Evolutionary conservation across 2,888 invertebrate species (phyloP).

Genomic region (Chaetogeoica ovagalla): DNA sequence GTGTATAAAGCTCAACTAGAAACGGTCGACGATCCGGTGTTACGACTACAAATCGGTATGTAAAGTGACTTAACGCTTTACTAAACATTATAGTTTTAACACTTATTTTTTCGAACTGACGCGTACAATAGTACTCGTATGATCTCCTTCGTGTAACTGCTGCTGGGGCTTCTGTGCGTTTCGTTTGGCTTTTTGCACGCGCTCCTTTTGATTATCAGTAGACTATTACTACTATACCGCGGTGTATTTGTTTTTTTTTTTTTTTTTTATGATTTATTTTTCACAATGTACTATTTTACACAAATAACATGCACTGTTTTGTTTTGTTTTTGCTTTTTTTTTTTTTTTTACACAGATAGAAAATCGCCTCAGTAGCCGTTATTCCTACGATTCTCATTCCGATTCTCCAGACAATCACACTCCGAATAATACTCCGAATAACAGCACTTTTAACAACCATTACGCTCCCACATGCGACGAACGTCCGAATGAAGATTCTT

Average conservation of each 20-base stretch:
- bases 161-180: conserved; percentile 43
- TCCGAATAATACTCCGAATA: conserved; percentile 24
- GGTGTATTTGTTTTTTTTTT: conserved; percentile 17
- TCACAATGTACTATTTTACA: conserved; percentile 49
- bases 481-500: conserved; percentile 50
- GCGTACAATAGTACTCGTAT: background rate
- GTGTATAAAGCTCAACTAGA: conserved; percentile 24
- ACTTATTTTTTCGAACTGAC: conserved; percentile 3
- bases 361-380: conserved; percentile 56
- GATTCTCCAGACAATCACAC: conserved; percentile 3
- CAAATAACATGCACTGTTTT: conserved; percentile 53
- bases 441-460: conserved; percentile 7
- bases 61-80: conserved; percentile 39
- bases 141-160: conserved; percentile 38
- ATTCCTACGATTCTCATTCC: conserved; percentile 48
- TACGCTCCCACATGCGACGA: conserved; percentile 23
- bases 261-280: conserved; percentile 32
- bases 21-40: conserved; percentile 15
- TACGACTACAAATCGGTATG: conserved; percentile 26
- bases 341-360: conserved; percentile 55
- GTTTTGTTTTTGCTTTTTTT: conserved; percentile 52
- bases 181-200: conserved; percentile 43
- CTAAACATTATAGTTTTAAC: conserved; percentile 17
- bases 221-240: background rate
- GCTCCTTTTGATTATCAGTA: background rate